phyloP scores from a whole-genome alignment of 2,797 vertebrate genomes.

The Enteromius unitaeniatus region DNA sequence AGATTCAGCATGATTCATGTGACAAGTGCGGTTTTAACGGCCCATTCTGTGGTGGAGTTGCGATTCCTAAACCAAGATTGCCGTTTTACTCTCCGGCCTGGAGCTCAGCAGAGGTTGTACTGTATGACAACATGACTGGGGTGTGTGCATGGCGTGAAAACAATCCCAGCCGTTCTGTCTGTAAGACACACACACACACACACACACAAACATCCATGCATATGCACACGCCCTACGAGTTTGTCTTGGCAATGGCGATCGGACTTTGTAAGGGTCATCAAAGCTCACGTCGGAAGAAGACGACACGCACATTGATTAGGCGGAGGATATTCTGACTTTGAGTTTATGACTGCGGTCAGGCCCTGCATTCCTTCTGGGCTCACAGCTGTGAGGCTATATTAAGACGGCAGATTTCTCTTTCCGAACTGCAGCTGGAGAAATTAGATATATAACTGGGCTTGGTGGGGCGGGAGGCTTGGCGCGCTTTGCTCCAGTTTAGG shows the following conservation, averaged over 20 bases:
- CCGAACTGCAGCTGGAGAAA: constrained; percentile 60
- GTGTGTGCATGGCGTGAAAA: constrained; percentile 45
- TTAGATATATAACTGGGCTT: constrained; percentile 55
- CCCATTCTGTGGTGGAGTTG: constrained; percentile 51
- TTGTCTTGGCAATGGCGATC: constrained; percentile 39
- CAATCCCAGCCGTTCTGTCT: constrained; percentile 33
- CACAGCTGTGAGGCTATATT: constrained; percentile 65
- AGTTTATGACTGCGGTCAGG: constrained; percentile 52
- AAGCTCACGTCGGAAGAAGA: constrained; percentile 46
- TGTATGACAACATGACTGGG: constrained; percentile 44
- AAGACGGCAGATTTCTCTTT: constrained; percentile 50
- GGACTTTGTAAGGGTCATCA: constrained; percentile 51
- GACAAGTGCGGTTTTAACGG: constrained; percentile 51
- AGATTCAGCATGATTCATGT: constrained; percentile 50
- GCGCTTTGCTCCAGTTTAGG: constrained; percentile 52
- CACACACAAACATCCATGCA: background rate
- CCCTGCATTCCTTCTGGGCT: constrained; percentile 52
- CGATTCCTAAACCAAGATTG: constrained; percentile 39
- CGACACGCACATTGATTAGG: constrained; percentile 39
- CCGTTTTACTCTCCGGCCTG: constrained; percentile 19
- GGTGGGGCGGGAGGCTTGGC: constrained; percentile 41
- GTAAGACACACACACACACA: constrained; percentile 15
- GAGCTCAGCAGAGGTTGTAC: constrained; percentile 22
- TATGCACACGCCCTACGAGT: constrained; percentile 16
- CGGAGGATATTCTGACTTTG: constrained; percentile 52